A percentile compares a stretch with the other conserved stretches of the same genome.
phyloP scores from a whole-genome alignment of 1,140 invertebrate species.

The Eubasilissa regina region DNA sequence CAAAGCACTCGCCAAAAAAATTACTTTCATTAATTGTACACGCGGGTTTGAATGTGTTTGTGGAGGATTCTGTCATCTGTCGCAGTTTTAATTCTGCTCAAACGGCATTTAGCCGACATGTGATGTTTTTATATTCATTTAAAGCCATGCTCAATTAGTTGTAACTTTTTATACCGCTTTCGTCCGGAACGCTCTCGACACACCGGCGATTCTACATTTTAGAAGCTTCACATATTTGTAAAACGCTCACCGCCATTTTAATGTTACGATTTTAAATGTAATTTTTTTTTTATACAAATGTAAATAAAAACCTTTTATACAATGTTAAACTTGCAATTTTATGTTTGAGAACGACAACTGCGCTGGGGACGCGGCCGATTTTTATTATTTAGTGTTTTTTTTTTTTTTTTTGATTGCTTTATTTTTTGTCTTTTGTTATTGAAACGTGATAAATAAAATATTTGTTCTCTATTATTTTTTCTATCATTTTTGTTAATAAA shows the following conservation, averaged over 20 bases:
- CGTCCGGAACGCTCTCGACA: not conserved
- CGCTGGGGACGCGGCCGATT: not conserved
- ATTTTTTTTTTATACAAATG: conserved; percentile 40
- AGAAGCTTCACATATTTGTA: conserved; percentile 22
- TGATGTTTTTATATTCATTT: not conserved
- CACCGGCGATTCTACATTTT: not conserved
- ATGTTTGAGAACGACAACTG: not conserved
- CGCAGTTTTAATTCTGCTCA: not conserved
- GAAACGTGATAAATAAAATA: conserved; percentile 41
- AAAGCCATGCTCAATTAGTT: conserved; percentile 42
- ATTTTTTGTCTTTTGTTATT: conserved; percentile 34
- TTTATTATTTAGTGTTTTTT: conserved; percentile 24
- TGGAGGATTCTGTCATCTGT: not conserved
- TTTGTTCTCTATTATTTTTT: conserved; percentile 45
- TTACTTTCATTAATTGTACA: not conserved
- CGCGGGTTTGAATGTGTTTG: not conserved
- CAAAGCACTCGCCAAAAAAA: not conserved
- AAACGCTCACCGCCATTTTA: conserved; percentile 15
- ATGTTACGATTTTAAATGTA: conserved; percentile 21
- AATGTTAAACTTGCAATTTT: not conserved
- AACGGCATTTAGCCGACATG: conserved; percentile 25
- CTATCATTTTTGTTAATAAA: conserved; percentile 48
- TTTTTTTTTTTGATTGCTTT: conserved; percentile 7
- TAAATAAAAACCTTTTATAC: conserved; percentile 32
- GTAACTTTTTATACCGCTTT: conserved; percentile 43